Conservation (phyloP, 2,888 invertebrate genomes). For the Xestobium rufovillosum region DNA sequence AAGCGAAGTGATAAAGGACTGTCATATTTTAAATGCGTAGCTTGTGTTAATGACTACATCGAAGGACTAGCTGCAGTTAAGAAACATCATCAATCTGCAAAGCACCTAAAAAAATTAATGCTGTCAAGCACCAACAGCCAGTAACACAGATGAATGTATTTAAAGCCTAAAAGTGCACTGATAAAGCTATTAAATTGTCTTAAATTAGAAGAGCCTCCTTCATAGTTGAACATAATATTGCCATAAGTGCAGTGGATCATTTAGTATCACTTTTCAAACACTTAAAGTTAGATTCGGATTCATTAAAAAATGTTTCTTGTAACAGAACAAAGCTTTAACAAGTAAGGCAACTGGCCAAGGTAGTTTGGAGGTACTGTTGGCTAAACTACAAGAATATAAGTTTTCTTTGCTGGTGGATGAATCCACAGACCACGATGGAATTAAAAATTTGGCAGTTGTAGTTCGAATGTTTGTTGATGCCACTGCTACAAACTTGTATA, state of each 20-base stretch:
- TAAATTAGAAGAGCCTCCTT: no score
- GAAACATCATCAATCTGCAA: no score
- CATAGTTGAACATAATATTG: conserved; percentile 21
- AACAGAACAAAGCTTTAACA: conserved; percentile 19
- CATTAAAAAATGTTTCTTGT: no score
- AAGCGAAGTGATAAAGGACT: no score
- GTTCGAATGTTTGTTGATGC: conserved; percentile 21
- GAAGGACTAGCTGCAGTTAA: no score
- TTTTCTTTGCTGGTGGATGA: conserved; percentile 22
- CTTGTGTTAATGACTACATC: no score
- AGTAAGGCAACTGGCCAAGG: conserved; percentile 17
- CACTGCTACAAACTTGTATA: conserved; percentile 21
- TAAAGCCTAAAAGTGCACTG: no score
- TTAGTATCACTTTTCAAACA: conserved; percentile 16
- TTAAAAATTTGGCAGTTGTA: conserved; percentile 18
- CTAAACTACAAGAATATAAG: conserved; percentile 13
- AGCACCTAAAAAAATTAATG: no score
- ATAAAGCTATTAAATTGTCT: no score
- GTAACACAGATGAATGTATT: no score
- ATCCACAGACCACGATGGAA: conserved; percentile 15
- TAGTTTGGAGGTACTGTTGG: conserved; percentile 10
- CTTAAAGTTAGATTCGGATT: conserved; percentile 14
- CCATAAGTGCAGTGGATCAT: conserved; percentile 18
- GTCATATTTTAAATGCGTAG: no score
- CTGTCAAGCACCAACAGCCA: no score